Percentiles rank a stretch among this genome's conserved stretches.
phyloP scores from a whole-genome alignment of 2,797 vertebrate genomes.

The Alfaro cultratus region DNA sequence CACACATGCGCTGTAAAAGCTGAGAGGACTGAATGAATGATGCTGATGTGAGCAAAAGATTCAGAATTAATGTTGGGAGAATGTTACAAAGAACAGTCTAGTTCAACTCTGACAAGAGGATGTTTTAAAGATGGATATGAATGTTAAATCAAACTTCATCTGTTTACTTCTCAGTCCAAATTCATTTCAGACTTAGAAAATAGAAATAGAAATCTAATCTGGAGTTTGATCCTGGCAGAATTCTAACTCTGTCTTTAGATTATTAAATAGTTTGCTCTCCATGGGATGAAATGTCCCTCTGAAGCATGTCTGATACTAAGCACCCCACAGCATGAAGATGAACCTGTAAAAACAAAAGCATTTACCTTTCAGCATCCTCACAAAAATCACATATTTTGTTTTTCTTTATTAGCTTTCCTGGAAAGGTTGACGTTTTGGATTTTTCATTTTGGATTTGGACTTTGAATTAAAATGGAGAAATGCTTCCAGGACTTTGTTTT shows the following conservation, averaged over 20 bases:
- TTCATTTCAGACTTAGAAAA: conserved; percentile 12
- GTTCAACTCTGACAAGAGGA: neutral
- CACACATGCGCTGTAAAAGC: neutral
- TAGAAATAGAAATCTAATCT: conserved; percentile 32
- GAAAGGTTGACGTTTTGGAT: neutral
- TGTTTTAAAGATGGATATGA: no score
- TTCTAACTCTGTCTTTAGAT: conserved; percentile 22
- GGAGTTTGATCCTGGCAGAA: conserved; percentile 18
- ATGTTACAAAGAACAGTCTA: neutral
- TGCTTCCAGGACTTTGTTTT: no score
- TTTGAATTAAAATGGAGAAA: no score
- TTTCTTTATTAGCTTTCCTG: conserved; percentile 7
- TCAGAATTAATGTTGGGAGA: neutral
- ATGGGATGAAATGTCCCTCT: neutral
- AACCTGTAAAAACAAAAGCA: neutral
- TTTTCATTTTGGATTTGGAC: no score
- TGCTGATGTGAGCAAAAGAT: neutral
- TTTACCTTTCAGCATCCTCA: conserved; percentile 1
- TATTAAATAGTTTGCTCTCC: conserved; percentile 16
- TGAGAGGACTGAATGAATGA: neutral
- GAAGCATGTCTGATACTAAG: neutral
- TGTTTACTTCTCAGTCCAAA: conserved; percentile 35
- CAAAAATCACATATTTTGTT: neutral
- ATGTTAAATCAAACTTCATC: conserved; percentile 12
- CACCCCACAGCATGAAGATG: neutral